Evolutionary conservation across 2,888 invertebrate genomes (phyloP).

Genomic region (Netelia virgata): DNA sequence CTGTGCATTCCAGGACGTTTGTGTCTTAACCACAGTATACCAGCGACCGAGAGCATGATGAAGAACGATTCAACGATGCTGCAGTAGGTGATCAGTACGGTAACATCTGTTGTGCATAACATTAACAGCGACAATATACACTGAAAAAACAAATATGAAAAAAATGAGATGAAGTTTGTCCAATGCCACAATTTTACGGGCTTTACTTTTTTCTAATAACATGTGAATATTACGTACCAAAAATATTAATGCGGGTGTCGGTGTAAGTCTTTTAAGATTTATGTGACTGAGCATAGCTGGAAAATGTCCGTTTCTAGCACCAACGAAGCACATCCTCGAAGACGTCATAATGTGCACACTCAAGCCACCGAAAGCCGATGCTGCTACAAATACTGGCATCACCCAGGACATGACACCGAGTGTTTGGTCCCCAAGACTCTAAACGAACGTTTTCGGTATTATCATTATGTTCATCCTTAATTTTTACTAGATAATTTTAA

Average conservation of each 20-base stretch:
- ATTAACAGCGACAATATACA: constrained; percentile 93
- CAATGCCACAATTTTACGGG: too few relatives aligned
- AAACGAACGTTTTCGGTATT: constrained; percentile 53
- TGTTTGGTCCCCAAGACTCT: constrained; percentile 94
- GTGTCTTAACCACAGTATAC: constrained; percentile 93
- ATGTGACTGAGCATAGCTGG: constrained; percentile 93
- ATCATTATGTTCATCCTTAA: neutral
- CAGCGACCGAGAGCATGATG: constrained; percentile 94
- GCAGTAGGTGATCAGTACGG: constrained; percentile 95
- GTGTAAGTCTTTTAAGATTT: constrained; percentile 91
- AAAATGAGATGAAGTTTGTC: neutral
- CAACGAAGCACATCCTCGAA: constrained; percentile 95
- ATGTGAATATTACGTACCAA: constrained; percentile 87
- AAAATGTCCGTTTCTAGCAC: constrained; percentile 96
- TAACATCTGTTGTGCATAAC: constrained; percentile 93
- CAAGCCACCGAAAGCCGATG: constrained; percentile 96
- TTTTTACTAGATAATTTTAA: neutral
- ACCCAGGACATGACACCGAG: constrained; percentile 91
- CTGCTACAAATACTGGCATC: constrained; percentile 96
- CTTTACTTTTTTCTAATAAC: too few relatives aligned
- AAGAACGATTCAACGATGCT: constrained; percentile 97
- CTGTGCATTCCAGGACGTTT: constrained; percentile 91
- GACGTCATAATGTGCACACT: constrained; percentile 98
- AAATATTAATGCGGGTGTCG: constrained; percentile 93
- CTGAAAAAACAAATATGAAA: constrained; percentile 85